phyloP scores from a whole-genome alignment of 2,888 invertebrate species.

The Drosophila buzzatii region DNA sequence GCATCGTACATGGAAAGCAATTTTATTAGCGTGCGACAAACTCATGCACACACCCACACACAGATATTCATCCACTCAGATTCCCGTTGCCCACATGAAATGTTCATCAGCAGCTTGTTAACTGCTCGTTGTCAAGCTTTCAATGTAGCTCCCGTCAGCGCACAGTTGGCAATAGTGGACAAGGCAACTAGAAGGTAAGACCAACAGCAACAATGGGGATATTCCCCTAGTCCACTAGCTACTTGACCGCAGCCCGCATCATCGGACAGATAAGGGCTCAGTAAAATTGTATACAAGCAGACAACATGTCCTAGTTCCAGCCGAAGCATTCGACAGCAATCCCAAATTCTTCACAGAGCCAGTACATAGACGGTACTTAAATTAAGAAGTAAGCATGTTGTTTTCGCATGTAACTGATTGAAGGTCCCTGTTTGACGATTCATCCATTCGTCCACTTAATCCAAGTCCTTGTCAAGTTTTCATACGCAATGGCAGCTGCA shows the following conservation, averaged over 20 bases:
- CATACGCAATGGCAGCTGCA: conserved; percentile 15
- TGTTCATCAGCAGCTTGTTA: conserved; percentile 63
- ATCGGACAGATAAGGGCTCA: conserved; percentile 25
- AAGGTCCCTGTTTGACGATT: conserved; percentile 9
- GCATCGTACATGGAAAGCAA: conserved; percentile 26
- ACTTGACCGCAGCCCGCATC: conserved; percentile 31
- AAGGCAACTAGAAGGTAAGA: conserved; percentile 25
- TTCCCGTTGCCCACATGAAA: conserved; percentile 22
- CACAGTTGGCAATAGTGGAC: conserved; percentile 43
- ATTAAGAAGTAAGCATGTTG: conserved; percentile 22
- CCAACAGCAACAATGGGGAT: conserved; percentile 12
- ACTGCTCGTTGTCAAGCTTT: conserved; percentile 46
- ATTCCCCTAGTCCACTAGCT: neutral
- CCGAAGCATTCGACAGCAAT: conserved; percentile 13
- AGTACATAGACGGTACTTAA: conserved; percentile 18
- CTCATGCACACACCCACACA: conserved; percentile 10
- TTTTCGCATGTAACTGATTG: conserved; percentile 37
- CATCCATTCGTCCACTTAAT: neutral
- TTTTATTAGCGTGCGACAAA: conserved; percentile 39
- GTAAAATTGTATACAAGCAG: conserved; percentile 32
- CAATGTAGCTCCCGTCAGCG: conserved; percentile 36
- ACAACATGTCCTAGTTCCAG: conserved; percentile 37
- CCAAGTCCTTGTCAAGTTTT: conserved; percentile 19
- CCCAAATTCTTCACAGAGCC: neutral
- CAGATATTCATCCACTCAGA: conserved; percentile 1